Conservation (phyloP, 2,113 vertebrate genomes). For the Tachysurus vachellii region DNA sequence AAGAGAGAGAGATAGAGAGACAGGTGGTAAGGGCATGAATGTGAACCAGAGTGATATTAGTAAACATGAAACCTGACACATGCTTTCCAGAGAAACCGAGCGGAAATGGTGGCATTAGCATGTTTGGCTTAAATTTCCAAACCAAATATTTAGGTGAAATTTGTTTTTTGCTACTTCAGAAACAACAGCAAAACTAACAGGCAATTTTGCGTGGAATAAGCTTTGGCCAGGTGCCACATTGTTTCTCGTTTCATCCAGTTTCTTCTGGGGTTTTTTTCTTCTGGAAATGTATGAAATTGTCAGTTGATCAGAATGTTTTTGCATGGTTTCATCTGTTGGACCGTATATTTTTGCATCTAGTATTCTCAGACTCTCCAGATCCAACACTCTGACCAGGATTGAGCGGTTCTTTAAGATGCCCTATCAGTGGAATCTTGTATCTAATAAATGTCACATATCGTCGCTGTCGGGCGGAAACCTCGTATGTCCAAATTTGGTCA, state of each 20-base stretch:
- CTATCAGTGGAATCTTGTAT: background rate
- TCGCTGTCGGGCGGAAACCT: too few relatives aligned
- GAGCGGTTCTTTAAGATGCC: background rate
- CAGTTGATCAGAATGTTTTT: background rate
- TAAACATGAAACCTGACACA: constrained; percentile 82
- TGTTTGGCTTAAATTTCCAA: constrained; percentile 64
- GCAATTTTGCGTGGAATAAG: background rate
- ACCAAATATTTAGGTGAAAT: background rate
- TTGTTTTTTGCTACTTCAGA: background rate
- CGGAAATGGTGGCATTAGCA: constrained; percentile 77
- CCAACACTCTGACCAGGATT: background rate
- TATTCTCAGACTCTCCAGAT: background rate
- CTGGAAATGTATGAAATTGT: background rate
- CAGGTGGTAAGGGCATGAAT: background rate
- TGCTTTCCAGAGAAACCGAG: constrained; percentile 83
- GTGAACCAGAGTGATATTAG: constrained; percentile 35
- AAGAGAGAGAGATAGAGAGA: background rate
- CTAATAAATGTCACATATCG: background rate
- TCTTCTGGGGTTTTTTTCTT: background rate
- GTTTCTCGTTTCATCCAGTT: too few relatives aligned
- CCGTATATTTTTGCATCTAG: background rate
- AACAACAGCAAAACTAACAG: background rate
- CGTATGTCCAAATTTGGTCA: too few relatives aligned
- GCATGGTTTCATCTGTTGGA: background rate
- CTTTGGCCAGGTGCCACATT: background rate